Evolutionary conservation across 2,888 invertebrate genomes (phyloP).

Genomic region (Poecilus cupreus): DNA sequence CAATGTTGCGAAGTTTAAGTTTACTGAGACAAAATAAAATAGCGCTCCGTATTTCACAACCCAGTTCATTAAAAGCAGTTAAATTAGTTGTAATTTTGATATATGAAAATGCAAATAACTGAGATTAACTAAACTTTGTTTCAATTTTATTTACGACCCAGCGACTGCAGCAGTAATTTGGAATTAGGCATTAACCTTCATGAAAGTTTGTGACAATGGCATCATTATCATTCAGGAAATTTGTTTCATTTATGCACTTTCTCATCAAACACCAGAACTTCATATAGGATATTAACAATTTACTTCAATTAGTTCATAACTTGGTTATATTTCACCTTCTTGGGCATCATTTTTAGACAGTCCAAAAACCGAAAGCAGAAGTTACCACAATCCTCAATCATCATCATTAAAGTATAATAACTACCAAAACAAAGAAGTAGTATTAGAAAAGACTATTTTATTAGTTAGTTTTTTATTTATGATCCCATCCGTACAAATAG

Average conservation of each 20-base stretch:
- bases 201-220: constrained; percentile 31
- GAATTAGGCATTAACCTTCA: constrained; percentile 28
- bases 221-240: constrained; percentile 37
- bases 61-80: constrained; percentile 41
- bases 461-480: too few species aligned
- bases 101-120: constrained; percentile 33
- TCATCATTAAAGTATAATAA: not conserved
- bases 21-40: constrained; percentile 24
- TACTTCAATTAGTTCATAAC: not conserved
- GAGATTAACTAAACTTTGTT: not conserved
- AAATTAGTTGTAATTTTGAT: constrained; percentile 43
- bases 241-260: constrained; percentile 13
- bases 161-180: constrained; percentile 5
- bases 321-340: not conserved
- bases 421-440: too few species aligned
- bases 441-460: too few species aligned
- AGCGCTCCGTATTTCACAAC: constrained; percentile 7
- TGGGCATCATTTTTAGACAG: not conserved
- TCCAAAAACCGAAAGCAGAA: too few species aligned
- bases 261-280: not conserved
- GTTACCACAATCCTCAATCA: not conserved
- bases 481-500: too few species aligned
- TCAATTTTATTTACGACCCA: constrained; percentile 30
- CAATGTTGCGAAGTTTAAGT: constrained; percentile 6
- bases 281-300: constrained; percentile 17